Evolutionary conservation across 2,797 vertebrate genomes (phyloP).

Genomic region (Loris lydekkerianus): DNA sequence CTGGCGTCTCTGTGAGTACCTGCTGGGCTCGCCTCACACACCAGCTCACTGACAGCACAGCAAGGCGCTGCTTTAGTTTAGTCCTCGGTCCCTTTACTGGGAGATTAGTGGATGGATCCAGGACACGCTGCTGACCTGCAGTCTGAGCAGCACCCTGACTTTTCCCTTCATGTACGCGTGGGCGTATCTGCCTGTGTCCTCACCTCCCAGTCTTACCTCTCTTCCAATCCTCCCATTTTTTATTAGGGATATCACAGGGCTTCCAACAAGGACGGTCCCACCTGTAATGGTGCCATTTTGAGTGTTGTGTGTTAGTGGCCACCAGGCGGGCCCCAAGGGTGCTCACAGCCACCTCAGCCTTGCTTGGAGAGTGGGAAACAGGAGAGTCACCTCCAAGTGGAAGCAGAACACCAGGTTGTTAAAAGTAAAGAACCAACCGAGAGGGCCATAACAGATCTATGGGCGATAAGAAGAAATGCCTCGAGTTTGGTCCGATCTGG

Average conservation of each 20-base stretch:
- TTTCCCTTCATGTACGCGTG: background rate
- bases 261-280: background rate
- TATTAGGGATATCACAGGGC: background rate
- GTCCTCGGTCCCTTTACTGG: background rate
- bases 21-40: background rate
- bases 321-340: background rate
- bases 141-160: background rate
- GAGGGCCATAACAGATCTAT: background rate
- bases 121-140: background rate
- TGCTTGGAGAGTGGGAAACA: background rate
- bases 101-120: background rate
- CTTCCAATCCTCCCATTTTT: background rate
- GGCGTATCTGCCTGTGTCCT: background rate
- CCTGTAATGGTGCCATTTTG: accelerated
- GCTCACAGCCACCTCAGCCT: background rate
- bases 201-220: background rate
- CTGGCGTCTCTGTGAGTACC: conserved; percentile 94
- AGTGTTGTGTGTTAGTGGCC: background rate
- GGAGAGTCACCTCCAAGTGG: background rate
- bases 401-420: background rate
- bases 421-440: background rate
- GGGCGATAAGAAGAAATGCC: background rate
- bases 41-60: background rate
- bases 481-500: background rate
- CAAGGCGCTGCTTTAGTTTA: background rate